A percentile compares a stretch with the other conserved stretches of the same genome.
Conservation (phyloP, 2,797 vertebrate genomes). For the Scarus forsteni region DNA sequence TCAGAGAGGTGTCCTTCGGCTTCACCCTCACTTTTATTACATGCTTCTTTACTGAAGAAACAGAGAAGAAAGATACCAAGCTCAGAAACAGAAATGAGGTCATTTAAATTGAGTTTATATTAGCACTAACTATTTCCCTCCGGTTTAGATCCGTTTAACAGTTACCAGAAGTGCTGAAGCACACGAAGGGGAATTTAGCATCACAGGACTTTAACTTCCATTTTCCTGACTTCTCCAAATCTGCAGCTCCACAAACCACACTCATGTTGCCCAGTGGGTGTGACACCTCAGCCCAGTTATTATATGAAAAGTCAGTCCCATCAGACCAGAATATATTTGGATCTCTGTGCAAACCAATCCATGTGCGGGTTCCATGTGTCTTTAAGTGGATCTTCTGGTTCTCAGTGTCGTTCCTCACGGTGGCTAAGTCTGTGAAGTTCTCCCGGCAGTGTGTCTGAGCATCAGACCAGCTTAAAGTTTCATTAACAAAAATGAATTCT, state of each 20-base stretch:
- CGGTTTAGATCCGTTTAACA: too few species aligned
- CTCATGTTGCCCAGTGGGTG: fast-evolving
- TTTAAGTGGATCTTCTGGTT: neutral
- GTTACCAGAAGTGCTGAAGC: neutral
- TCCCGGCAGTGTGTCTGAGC: conserved; percentile 30
- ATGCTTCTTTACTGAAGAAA: too few species aligned
- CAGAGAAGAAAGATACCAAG: too few species aligned
- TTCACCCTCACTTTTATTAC: too few species aligned
- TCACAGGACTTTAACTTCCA: neutral
- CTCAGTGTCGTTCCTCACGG: neutral
- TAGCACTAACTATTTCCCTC: too few species aligned
- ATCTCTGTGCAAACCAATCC: conserved; percentile 42
- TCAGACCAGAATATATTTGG: conserved; percentile 27
- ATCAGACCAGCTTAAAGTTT: neutral
- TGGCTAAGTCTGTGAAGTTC: conserved; percentile 21
- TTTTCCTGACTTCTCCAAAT: neutral
- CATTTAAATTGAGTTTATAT: too few species aligned
- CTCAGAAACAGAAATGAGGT: too few species aligned
- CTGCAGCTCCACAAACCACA: neutral
- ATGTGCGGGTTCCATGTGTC: fast-evolving
- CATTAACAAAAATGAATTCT: neutral
- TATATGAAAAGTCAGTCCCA: conserved; percentile 2
- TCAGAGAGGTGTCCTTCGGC: too few species aligned
- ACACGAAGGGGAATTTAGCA: neutral
- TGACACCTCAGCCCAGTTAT: fast-evolving